A percentile compares a stretch with the other conserved stretches of the same genome.
These are phyloP conservation scores for Watsonalla binaria DNA, from an alignment of 2,888 invertebrate genomes.

Conservation along the genomic window DNA sequence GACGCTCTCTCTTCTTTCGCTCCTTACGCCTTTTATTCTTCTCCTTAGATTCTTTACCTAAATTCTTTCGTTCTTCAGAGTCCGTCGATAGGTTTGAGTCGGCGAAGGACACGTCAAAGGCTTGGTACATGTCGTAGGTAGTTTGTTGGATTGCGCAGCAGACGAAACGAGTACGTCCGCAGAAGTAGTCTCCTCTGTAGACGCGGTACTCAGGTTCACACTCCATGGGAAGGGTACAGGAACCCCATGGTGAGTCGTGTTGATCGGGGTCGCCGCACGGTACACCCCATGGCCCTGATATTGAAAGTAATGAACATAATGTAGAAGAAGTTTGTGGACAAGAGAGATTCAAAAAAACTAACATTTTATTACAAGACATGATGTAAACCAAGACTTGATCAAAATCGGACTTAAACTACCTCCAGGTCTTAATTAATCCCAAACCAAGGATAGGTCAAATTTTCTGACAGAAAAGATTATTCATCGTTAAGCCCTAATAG, in stretches of 20 bases:
- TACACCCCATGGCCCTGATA: constrained; percentile 64
- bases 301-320: constrained; percentile 2
- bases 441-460: no score
- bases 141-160: constrained; percentile 55
- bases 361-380: no score
- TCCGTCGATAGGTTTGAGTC: constrained; percentile 45
- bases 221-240: constrained; percentile 53
- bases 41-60: constrained; percentile 26
- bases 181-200: constrained; percentile 58
- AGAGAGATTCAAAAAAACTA: no score
- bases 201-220: constrained; percentile 61
- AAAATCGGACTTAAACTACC: no score
- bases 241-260: constrained; percentile 66
- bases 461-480: no score
- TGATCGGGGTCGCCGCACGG: constrained; percentile 65
- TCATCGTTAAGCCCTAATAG: no score
- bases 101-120: constrained; percentile 56
- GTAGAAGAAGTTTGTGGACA: background rate
- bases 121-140: constrained; percentile 59
- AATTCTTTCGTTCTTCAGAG: constrained; percentile 35
- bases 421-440: no score
- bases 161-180: constrained; percentile 54
- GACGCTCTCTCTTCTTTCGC: constrained; percentile 27
- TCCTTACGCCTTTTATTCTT: constrained; percentile 15
- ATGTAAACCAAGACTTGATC: no score